phyloP scores from a whole-genome alignment of 2,888 invertebrate species.

The Thalpophila matura region DNA sequence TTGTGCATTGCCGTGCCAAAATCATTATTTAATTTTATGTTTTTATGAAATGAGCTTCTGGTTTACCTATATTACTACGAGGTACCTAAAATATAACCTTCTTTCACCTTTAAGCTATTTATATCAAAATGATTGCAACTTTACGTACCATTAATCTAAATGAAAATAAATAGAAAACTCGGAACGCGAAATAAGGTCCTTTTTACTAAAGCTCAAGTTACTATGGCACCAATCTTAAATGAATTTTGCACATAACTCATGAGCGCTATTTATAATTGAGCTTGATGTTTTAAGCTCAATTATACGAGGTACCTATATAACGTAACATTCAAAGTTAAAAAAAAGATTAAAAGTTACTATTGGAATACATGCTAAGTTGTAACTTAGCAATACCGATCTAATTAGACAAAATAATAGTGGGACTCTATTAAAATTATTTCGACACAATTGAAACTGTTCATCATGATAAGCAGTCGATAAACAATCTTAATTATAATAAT shows the following conservation, averaged over 20 bases:
- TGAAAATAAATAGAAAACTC: neutral
- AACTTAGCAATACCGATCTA: too few relatives aligned
- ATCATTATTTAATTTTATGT: too few relatives aligned
- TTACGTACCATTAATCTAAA: neutral
- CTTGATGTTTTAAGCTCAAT: neutral
- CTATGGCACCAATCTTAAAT: neutral
- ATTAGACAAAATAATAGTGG: neutral
- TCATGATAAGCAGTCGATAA: constrained; percentile 1
- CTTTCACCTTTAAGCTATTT: neutral
- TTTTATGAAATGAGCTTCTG: too few relatives aligned
- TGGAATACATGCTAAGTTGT: too few relatives aligned
- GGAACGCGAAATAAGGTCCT: too few relatives aligned
- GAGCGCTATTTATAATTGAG: neutral
- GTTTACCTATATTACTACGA: too few relatives aligned
- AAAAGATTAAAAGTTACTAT: too few relatives aligned
- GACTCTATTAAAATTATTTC: neutral
- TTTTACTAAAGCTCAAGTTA: neutral
- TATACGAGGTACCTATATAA: too few relatives aligned
- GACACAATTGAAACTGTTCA: constrained; percentile 1
- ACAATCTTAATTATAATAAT: constrained; percentile 39
- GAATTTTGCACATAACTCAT: neutral
- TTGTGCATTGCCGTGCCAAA: too few relatives aligned
- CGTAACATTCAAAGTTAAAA: too few relatives aligned
- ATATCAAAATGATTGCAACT: neutral
- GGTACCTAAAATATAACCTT: neutral